Percentiles rank a stretch among this genome's conserved stretches.
These are phyloP conservation scores for Colistium nudipinnis DNA, from an alignment of 2,113 vertebrate genomes.

Conservation along the genomic window DNA sequence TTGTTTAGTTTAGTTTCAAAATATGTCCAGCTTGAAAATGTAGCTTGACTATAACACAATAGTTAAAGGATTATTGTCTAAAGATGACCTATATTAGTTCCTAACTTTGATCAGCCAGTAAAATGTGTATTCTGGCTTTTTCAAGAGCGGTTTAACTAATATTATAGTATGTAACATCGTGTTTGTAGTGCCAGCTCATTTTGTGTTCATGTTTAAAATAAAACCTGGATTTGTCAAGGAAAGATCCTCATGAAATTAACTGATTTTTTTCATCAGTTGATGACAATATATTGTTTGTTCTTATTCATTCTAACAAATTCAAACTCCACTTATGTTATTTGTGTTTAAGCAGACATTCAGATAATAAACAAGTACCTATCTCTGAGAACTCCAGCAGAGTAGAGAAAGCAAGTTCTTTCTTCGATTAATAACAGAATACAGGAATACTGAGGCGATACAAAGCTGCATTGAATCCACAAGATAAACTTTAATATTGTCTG, in stretches of 20 bases:
- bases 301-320: background rate
- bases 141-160: background rate
- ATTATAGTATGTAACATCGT: background rate
- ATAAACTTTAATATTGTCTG: background rate
- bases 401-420: too few relatives aligned
- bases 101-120: background rate
- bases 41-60: too few relatives aligned
- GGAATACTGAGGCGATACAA: too few relatives aligned
- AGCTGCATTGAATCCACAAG: conserved; percentile 1
- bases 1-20: too few relatives aligned
- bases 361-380: fast-evolving
- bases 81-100: background rate
- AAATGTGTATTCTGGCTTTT: background rate
- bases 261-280: too few relatives aligned
- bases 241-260: background rate
- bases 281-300: background rate
- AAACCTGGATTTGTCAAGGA: background rate
- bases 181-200: background rate
- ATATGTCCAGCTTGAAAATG: background rate
- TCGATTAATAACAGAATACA: too few relatives aligned
- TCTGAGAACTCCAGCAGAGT: background rate
- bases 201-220: background rate
- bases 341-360: too few relatives aligned
- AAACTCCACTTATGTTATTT: too few relatives aligned
- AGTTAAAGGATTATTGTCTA: background rate